Percentiles rank a stretch among this genome's conserved stretches.
These are phyloP conservation scores for Caenorhabditis sp. DNA, from an alignment of 2,888 invertebrate species.

Conservation along the genomic window DNA sequence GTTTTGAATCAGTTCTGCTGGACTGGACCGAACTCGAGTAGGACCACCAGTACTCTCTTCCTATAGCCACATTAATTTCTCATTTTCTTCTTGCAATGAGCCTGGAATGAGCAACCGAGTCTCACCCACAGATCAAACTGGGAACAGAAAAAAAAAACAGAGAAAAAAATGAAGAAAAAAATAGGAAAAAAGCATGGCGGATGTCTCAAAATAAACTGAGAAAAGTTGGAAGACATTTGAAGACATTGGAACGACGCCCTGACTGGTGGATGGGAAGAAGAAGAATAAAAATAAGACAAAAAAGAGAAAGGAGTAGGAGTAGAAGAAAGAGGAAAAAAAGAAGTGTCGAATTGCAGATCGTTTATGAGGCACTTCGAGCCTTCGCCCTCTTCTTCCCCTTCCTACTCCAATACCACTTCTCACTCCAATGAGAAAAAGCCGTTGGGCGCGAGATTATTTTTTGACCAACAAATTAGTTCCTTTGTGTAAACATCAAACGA, in stretches of 20 bases:
- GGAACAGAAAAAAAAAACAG: neutral
- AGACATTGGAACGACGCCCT: slow-evolving; percentile 54
- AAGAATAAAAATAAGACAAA: slow-evolving; percentile 27
- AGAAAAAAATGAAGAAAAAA: slow-evolving; percentile 4
- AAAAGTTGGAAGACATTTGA: slow-evolving; percentile 59
- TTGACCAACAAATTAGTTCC: slow-evolving; percentile 59
- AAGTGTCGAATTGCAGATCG: slow-evolving; percentile 66
- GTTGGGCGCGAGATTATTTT: slow-evolving; percentile 56
- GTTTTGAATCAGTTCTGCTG: slow-evolving; percentile 36
- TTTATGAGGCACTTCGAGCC: slow-evolving; percentile 64
- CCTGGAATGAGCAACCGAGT: slow-evolving; percentile 13
- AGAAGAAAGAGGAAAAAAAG: slow-evolving; percentile 16
- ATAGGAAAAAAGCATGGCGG: slow-evolving; percentile 51
- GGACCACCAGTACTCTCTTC: slow-evolving; percentile 15
- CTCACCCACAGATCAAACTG: neutral
- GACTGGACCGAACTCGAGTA: neutral
- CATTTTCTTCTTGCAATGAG: slow-evolving; percentile 13
- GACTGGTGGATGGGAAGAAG: slow-evolving; percentile 32
- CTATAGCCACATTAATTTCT: slow-evolving; percentile 27
- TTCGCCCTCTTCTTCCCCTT: slow-evolving; percentile 25
- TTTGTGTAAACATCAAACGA: slow-evolving; percentile 56
- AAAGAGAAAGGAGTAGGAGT: slow-evolving; percentile 16
- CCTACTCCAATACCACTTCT: slow-evolving; percentile 50
- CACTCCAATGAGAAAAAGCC: slow-evolving; percentile 43
- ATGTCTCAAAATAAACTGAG: slow-evolving; percentile 56